Evolutionary conservation across 2,888 invertebrate species (phyloP).

Genomic region (Lycocerus yunnanus): DNA sequence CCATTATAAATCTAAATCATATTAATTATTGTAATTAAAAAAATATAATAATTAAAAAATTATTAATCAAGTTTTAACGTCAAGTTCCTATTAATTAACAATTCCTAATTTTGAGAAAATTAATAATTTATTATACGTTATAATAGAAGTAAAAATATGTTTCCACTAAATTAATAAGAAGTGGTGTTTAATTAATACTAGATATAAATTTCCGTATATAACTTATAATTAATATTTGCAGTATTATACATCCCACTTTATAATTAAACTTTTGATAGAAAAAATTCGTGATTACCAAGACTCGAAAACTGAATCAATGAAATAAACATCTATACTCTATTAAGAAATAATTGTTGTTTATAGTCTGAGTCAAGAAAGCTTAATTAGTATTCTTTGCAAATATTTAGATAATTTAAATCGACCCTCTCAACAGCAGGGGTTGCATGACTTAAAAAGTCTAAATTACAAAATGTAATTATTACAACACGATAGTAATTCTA

Average conservation of each 20-base stretch:
- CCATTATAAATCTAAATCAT: neutral
- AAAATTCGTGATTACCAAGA: slow-evolving; percentile 1
- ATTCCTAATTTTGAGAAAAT: neutral
- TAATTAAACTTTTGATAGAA: slow-evolving; percentile 1
- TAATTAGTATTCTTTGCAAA: slow-evolving; percentile 35
- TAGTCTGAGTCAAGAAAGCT: slow-evolving; percentile 27
- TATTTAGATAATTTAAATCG: slow-evolving; percentile 31
- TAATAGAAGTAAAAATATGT: neutral
- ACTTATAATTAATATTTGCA: neutral
- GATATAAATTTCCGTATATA: neutral
- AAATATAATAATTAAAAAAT: neutral
- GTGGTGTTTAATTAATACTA: neutral
- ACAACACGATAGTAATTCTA: neutral
- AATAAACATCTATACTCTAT: slow-evolving; percentile 32
- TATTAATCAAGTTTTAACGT: neutral
- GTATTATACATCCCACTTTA: neutral
- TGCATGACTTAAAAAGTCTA: slow-evolving; percentile 17
- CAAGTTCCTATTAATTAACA: neutral
- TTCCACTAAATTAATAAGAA: neutral
- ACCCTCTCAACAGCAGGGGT: slow-evolving; percentile 19
- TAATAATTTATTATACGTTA: neutral
- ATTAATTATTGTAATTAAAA: too few relatives aligned
- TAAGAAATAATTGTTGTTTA: slow-evolving; percentile 42
- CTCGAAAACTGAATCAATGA: slow-evolving; percentile 23
- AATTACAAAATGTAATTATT: slow-evolving; percentile 12